A percentile compares a stretch with the other conserved stretches of the same genome.
Conservation (phyloP, 2,888 invertebrate species). For the Eupithecia subfuscata region DNA sequence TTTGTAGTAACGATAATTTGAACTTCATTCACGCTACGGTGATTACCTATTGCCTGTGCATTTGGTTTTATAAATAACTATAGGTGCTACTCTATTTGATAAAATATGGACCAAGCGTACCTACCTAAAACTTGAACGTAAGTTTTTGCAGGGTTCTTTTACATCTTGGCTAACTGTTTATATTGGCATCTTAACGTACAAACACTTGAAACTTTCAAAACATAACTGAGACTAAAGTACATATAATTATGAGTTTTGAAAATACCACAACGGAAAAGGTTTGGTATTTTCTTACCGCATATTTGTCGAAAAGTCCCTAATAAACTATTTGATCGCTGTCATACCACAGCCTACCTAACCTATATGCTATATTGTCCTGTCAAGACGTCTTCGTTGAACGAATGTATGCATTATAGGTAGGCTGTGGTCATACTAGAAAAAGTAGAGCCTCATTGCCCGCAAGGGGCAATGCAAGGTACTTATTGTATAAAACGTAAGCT, state of each 20-base stretch:
- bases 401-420: too few species aligned
- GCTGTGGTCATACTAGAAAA: too few species aligned
- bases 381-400: too few species aligned
- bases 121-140: background rate
- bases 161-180: background rate
- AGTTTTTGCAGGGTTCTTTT: background rate
- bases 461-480: background rate
- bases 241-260: too few species aligned
- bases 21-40: conserved; percentile 13
- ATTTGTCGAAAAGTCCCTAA: too few species aligned
- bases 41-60: background rate
- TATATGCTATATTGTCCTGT: too few species aligned
- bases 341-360: too few species aligned
- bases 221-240: background rate
- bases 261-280: background rate
- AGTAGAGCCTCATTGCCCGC: too few species aligned
- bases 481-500: too few species aligned
- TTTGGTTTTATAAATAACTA: background rate
- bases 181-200: background rate
- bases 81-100: background rate
- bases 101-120: background rate
- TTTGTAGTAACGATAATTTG: conserved; percentile 21
- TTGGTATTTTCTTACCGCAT: background rate
- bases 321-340: background rate
- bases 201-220: background rate